Evolutionary conservation across 2,797 vertebrate genomes (phyloP).

Genomic region (Chelonia mydas): DNA sequence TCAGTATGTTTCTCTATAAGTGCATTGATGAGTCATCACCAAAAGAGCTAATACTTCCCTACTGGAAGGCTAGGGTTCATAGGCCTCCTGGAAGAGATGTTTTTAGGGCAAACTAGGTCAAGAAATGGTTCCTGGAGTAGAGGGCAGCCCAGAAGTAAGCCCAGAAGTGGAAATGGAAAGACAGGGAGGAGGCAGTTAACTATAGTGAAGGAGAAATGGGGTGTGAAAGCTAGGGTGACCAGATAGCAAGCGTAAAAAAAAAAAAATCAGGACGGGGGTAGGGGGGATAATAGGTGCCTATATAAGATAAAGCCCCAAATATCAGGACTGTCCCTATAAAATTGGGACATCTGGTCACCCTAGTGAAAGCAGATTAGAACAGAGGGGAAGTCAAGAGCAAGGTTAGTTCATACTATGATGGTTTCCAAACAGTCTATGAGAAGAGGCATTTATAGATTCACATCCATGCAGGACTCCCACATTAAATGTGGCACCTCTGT

Average conservation of each 20-base stretch:
- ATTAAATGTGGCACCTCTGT: background rate
- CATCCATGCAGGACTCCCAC: background rate
- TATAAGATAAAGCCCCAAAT: no score
- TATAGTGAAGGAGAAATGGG: background rate
- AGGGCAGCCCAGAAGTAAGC: no score
- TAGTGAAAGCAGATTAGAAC: background rate
- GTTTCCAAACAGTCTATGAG: background rate
- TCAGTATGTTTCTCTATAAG: background rate
- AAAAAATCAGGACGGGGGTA: no score
- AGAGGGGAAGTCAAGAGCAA: background rate
- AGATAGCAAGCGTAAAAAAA: no score
- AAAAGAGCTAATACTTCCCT: background rate
- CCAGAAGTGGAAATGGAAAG: no score
- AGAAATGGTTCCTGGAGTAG: background rate
- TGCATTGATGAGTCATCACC: background rate
- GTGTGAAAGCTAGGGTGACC: background rate
- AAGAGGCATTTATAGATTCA: background rate
- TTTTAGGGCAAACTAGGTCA: background rate
- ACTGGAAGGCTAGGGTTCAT: background rate
- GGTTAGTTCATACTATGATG: background rate
- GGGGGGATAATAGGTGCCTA: no score
- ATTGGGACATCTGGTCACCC: no score
- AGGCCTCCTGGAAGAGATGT: background rate
- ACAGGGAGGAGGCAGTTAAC: fast-evolving
- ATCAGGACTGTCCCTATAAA: no score